Percentiles rank a stretch among this genome's conserved stretches.
Evolutionary conservation across 2,888 invertebrate genomes (phyloP).

Genomic region (Lycophotia porphyrea): DNA sequence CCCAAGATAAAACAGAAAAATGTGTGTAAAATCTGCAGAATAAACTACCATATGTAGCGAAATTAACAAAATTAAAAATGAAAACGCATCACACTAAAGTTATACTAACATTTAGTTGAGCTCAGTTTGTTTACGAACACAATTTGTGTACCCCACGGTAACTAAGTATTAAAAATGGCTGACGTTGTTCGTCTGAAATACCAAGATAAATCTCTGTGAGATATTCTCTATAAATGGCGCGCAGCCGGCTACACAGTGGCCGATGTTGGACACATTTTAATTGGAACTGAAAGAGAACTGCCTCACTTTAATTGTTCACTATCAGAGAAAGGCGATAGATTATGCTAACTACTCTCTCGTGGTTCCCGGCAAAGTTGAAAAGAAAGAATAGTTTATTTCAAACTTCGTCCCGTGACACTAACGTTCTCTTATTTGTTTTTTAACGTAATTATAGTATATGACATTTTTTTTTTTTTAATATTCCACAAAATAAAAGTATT

Average conservation of each 20-base stretch:
- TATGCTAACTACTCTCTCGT: constrained; percentile 38
- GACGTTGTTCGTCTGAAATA: constrained; percentile 31
- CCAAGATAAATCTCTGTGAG: constrained; percentile 45
- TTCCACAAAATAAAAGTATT: background rate
- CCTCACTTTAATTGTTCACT: constrained; percentile 48
- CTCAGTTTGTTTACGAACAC: constrained; percentile 39
- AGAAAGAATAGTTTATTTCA: constrained; percentile 15
- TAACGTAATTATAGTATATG: background rate
- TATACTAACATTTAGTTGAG: constrained; percentile 42
- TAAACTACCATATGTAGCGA: constrained; percentile 4
- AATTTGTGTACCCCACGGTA: constrained; percentile 42
- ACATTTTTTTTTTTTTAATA: too few species aligned
- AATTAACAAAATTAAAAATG: constrained; percentile 47
- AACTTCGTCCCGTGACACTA: background rate
- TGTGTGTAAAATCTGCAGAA: constrained; percentile 4
- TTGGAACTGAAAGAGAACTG: constrained; percentile 21
- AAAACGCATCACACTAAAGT: constrained; percentile 39
- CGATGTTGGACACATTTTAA: constrained; percentile 38
- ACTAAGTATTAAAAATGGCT: constrained; percentile 47
- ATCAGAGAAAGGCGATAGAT: constrained; percentile 33
- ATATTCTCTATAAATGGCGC: constrained; percentile 27
- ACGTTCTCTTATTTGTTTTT: background rate
- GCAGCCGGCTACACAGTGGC: constrained; percentile 24
- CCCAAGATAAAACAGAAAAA: constrained; percentile 19
- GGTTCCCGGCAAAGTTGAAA: constrained; percentile 25